Conservation (phyloP, 2,797 vertebrate species). For the Cynodonichthys magdalenae region DNA sequence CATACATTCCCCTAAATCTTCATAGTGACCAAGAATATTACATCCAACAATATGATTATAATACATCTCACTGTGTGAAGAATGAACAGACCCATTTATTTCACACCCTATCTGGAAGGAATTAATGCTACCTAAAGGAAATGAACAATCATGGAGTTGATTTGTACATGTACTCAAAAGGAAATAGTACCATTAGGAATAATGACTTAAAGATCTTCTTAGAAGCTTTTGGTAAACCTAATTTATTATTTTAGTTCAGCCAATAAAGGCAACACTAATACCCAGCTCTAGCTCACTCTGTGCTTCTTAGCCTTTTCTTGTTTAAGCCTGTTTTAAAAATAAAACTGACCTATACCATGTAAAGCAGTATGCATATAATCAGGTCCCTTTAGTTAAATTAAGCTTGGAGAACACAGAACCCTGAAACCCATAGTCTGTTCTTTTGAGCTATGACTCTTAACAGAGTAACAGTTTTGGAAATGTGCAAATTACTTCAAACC, state of each 20-base stretch:
- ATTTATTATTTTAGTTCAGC: neutral
- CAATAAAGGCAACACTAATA: neutral
- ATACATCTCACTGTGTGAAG: conserved; percentile 10
- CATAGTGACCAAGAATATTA: conserved; percentile 23
- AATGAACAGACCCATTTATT: conserved; percentile 22
- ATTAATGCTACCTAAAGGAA: conserved; percentile 1
- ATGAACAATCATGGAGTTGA: neutral
- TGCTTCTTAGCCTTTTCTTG: neutral
- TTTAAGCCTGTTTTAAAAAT: neutral
- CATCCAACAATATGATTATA: conserved; percentile 10
- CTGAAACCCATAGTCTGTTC: neutral
- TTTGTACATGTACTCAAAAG: neutral
- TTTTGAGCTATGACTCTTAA: neutral
- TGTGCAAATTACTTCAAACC: neutral
- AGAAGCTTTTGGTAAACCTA: no score
- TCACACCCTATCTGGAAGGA: conserved; percentile 12
- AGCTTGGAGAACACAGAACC: neutral
- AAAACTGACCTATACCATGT: neutral
- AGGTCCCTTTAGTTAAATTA: neutral
- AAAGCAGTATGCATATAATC: neutral
- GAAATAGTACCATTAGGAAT: neutral
- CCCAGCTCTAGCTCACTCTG: neutral
- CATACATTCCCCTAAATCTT: conserved; percentile 43
- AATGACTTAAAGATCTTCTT: neutral
- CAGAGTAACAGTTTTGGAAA: neutral